Conservation (phyloP, 35 echinoderm and acorn worm species). For the Antedon bifida region DNA sequence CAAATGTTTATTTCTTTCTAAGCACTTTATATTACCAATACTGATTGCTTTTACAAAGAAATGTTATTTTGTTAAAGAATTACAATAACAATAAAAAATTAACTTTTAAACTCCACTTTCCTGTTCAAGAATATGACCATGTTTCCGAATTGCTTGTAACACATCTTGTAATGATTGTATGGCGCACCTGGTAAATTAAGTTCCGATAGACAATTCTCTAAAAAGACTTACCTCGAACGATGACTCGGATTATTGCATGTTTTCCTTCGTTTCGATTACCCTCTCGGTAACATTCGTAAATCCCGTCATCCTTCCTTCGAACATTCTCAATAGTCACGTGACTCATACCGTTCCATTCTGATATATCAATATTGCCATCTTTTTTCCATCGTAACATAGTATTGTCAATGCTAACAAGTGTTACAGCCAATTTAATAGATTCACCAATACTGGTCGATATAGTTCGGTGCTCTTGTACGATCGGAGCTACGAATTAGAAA, state of each 20-base stretch:
- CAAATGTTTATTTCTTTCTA: background rate
- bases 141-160: too few relatives aligned
- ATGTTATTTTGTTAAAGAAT: too few relatives aligned
- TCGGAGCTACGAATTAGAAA: too few relatives aligned
- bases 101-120: too few relatives aligned
- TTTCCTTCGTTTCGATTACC: background rate
- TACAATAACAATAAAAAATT: too few relatives aligned
- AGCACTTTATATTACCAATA: background rate
- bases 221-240: conserved; percentile 33
- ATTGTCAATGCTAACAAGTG: background rate
- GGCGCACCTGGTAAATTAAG: too few relatives aligned
- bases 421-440: too few relatives aligned
- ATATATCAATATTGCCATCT: conserved; percentile 1
- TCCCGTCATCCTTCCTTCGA: conserved; percentile 26
- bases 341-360: conserved; percentile 8
- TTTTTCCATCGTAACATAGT: conserved; percentile 21
- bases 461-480: too few relatives aligned
- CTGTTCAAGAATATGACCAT: too few relatives aligned
- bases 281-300: conserved; percentile 41
- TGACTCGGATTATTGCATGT: conserved; percentile 35
- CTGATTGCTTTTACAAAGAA: too few relatives aligned
- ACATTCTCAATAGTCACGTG: conserved; percentile 7
- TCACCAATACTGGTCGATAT: too few relatives aligned
- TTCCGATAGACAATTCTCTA: background rate
- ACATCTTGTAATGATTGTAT: too few relatives aligned